Percentiles rank a stretch among this genome's conserved stretches.
Evolutionary conservation across 2,797 vertebrate species (phyloP).

Genomic region (Acrossocheilus wenchowensis): DNA sequence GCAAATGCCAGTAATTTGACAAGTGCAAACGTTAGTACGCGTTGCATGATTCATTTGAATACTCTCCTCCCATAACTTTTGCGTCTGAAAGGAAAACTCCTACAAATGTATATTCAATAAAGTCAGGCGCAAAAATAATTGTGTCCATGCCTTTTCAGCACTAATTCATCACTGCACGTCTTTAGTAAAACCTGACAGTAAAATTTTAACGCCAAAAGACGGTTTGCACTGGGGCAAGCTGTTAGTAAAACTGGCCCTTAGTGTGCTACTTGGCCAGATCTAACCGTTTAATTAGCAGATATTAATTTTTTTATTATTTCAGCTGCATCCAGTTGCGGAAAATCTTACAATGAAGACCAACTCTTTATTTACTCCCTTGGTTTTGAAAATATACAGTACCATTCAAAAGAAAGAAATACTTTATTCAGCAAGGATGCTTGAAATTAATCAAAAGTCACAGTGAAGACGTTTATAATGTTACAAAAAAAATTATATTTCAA

Average conservation of each 20-base stretch:
- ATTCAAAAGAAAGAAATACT: neutral
- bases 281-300: neutral
- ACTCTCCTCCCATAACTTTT: too few species aligned
- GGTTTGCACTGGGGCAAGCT: too few species aligned
- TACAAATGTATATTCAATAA: too few species aligned
- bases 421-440: neutral
- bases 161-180: too few species aligned
- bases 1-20: too few species aligned
- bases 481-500: neutral
- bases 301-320: neutral
- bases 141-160: too few species aligned
- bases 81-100: too few species aligned
- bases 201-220: too few species aligned
- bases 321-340: neutral
- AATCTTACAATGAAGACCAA: neutral
- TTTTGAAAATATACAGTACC: neutral
- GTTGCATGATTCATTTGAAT: too few species aligned
- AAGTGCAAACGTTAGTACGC: too few species aligned
- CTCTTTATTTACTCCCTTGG: neutral
- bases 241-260: neutral
- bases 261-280: neutral
- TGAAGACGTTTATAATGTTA: neutral
- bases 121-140: too few species aligned
- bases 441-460: neutral
- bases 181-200: too few species aligned